These are phyloP conservation scores for Punctoribates punctum DNA, from an alignment of 2,888 invertebrate species.

Conservation along the genomic window DNA sequence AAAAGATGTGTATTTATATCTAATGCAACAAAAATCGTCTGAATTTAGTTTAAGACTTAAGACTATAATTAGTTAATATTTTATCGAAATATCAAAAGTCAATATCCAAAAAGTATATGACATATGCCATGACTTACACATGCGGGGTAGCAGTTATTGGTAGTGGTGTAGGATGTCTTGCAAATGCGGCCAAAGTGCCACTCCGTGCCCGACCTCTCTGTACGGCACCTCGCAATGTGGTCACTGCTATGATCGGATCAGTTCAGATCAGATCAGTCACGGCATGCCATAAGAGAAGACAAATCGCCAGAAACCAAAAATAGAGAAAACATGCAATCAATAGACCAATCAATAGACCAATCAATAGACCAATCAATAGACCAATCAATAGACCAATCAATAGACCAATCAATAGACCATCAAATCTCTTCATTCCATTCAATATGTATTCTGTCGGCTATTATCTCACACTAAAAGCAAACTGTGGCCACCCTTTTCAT, in stretches of 20 bases:
- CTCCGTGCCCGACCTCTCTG: conserved; percentile 68
- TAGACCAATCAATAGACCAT: conserved; percentile 36
- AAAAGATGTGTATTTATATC: background rate
- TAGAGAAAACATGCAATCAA: conserved; percentile 34
- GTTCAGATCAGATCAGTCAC: conserved; percentile 27
- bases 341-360: too few relatives aligned
- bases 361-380: too few relatives aligned
- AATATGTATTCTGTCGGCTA: background rate
- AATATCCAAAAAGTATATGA: background rate
- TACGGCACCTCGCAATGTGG: conserved; percentile 68
- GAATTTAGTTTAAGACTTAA: background rate
- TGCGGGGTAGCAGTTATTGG: conserved; percentile 61
- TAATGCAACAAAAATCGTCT: conserved; percentile 3
- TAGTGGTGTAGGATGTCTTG: conserved; percentile 63
- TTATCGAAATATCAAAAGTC: background rate
- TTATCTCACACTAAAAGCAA: background rate
- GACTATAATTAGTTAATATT: background rate
- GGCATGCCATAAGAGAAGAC: conserved; percentile 32
- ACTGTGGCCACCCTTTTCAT: background rate
- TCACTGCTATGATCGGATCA: conserved; percentile 42
- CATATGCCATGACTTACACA: conserved; percentile 35
- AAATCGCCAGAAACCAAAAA: background rate
- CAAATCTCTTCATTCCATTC: conserved; percentile 15
- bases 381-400: too few relatives aligned
- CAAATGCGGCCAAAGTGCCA: conserved; percentile 64